Base-by-base conservation (phyloP, 1,140 invertebrate species). In the Zaprionus tsacasi region DNA sequence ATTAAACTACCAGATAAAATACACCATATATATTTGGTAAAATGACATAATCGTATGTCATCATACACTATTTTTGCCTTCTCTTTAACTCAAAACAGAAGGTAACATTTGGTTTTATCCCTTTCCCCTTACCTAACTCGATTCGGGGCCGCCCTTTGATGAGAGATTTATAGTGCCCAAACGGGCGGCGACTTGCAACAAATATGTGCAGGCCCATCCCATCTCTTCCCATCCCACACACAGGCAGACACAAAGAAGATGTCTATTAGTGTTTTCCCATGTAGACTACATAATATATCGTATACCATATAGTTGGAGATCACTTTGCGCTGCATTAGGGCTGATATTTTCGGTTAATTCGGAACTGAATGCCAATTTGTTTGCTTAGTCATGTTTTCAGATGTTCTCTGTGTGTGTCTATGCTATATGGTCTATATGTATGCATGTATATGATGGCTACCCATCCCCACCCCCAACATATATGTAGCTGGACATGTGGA, bases 311-410 rank as follows among this genome's bases (percentile, higher is more conserved):
- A n/a, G 2, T 3, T 13, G 38, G 17, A 45, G 15, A 57, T 27
- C 38, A 59, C 38, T 55, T 45, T 61, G 38, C 52, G 60, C 35
- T 75, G 59, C 72, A 75, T 64, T 69, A 74, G 48, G 64, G 25
- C 30, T 21, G 64, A 68, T 54, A 54, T 61, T 78, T 76, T 77
- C 65, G 45, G 58, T 70, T 61, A 61, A 68, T 67, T 70, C 52
- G 48, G 66, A 77, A 78, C 75, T 64, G 81, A 67, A 78, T 80
- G 81, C 82, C 78, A 85, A 85, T 86, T 86, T 81, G 78, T 87
- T 86, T 79, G 82, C 71, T 88, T 82, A 86, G 76, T 88, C 82
- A 88, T 85, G 58, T 17, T n/a, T 48, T 61, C 70, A 78, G 59
- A 69, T 60, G 40, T 45, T 45, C 7, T 15, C n/a, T 17, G 2